Evolutionary conservation across 2,888 invertebrate species (phyloP).

Genomic region (Seladonia tumulorum): DNA sequence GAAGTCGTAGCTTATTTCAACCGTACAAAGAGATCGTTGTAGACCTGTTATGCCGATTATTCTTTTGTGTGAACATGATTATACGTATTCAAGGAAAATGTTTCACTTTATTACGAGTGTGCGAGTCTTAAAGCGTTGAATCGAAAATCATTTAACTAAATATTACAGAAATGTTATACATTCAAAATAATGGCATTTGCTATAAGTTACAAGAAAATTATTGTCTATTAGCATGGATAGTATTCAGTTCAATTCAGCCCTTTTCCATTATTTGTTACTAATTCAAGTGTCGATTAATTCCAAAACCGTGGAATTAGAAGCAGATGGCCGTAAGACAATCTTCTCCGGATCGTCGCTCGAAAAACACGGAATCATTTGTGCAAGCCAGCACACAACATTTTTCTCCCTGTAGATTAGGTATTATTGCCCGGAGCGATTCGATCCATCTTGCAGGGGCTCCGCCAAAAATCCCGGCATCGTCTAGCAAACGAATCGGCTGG

Average conservation of each 20-base stretch:
- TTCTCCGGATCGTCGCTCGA: background rate
- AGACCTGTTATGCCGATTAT: background rate
- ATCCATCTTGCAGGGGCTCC: constrained; percentile 1
- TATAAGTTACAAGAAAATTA: too few species aligned
- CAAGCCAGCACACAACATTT: background rate
- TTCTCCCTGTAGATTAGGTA: background rate
- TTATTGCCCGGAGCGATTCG: background rate
- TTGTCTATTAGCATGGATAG: too few species aligned
- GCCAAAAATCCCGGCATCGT: background rate
- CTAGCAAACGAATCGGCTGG: constrained; percentile 11
- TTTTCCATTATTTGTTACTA: too few species aligned
- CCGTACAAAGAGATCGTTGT: background rate
- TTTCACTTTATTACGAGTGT: background rate
- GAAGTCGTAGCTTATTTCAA: background rate
- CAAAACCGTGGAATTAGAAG: too few species aligned
- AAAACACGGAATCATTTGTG: constrained; percentile 13
- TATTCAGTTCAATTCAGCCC: too few species aligned
- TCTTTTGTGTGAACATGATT: background rate
- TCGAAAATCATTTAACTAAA: too few species aligned
- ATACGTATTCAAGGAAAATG: background rate
- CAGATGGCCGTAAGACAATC: background rate
- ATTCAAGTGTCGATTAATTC: too few species aligned
- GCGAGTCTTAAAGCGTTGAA: too few species aligned
- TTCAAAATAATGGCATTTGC: too few species aligned
- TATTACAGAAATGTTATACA: too few species aligned